Percentiles rank a stretch among this genome's conserved stretches.
Evolutionary conservation across 2,888 invertebrate species (phyloP).

Genomic region (Tetrapedia diversipes): DNA sequence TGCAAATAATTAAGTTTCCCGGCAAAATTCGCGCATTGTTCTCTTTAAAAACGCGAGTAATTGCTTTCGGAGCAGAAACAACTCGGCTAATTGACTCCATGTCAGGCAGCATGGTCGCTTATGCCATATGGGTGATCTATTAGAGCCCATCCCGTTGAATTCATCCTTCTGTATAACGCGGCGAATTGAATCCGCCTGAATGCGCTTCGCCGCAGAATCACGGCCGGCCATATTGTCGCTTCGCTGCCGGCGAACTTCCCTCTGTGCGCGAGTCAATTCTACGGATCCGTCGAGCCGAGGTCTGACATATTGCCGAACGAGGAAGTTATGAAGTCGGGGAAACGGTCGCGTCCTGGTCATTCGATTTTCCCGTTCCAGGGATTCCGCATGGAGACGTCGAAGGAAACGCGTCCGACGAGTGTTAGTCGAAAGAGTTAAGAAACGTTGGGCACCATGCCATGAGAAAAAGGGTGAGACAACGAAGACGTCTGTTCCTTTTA

Average conservation of each 20-base stretch:
- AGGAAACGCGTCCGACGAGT: background rate
- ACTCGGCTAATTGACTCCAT: conserved; percentile 12
- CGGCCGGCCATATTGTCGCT: conserved; percentile 29
- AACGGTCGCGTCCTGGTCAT: conserved; percentile 1
- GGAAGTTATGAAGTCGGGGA: conserved; percentile 50
- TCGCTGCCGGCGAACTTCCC: conserved; percentile 24
- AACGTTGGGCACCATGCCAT: conserved; percentile 24
- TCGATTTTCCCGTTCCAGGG: conserved; percentile 27
- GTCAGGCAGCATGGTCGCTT: background rate
- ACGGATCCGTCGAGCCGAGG: background rate
- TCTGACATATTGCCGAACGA: conserved; percentile 47
- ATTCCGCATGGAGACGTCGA: background rate
- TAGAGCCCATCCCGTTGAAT: conserved; percentile 28
- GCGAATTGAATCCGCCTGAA: conserved; percentile 36
- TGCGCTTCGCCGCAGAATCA: conserved; percentile 27
- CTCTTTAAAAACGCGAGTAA: background rate
- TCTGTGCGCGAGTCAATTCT: conserved; percentile 29
- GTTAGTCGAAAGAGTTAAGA: background rate
- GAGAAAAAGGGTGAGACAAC: too few relatives aligned
- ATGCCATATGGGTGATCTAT: conserved; percentile 32
- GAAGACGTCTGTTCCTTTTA: too few relatives aligned
- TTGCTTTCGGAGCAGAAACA: background rate
- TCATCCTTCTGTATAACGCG: conserved; percentile 13
- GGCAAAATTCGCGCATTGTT: background rate
- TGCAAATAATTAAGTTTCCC: background rate